phyloP scores from a whole-genome alignment of 2,797 vertebrate species.

The Halcyon leucocephala region DNA sequence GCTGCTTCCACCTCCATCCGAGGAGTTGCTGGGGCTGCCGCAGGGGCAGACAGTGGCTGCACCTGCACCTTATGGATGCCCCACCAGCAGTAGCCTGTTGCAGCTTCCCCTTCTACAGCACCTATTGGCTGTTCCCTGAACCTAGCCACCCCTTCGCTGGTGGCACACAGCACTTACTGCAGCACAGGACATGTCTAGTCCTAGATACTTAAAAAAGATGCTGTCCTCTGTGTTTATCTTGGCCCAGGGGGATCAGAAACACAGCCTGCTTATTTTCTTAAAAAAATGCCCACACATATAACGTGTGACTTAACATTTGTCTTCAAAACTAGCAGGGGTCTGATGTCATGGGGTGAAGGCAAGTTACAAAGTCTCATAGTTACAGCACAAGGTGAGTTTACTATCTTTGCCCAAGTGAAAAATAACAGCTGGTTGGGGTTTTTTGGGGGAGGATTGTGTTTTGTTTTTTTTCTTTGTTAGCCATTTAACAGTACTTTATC shows the following conservation, averaged over 20 bases:
- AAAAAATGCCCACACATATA: background rate
- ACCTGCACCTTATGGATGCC: background rate
- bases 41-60: accelerated
- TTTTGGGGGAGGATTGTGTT: background rate
- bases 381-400: background rate
- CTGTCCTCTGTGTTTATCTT: background rate
- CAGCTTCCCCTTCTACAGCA: background rate
- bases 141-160: background rate
- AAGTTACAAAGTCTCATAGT: background rate
- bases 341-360: background rate
- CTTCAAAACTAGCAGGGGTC: background rate
- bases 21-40: background rate
- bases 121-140: background rate
- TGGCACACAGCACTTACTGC: background rate
- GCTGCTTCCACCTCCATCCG: background rate
- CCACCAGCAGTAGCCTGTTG: background rate
- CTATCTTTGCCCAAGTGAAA: background rate
- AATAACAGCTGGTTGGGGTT: constrained; percentile 9
- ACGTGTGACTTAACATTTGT: background rate
- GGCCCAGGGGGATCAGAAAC: background rate
- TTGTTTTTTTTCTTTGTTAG: background rate
- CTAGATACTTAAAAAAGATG: background rate
- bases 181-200: background rate
- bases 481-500: constrained; percentile 27
- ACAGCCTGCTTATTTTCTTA: background rate